A percentile compares a stretch with the other conserved stretches of the same genome.
These are phyloP conservation scores for Cynodonichthys magdalenae DNA, from an alignment of 2,797 vertebrate genomes.

Conservation along the genomic window DNA sequence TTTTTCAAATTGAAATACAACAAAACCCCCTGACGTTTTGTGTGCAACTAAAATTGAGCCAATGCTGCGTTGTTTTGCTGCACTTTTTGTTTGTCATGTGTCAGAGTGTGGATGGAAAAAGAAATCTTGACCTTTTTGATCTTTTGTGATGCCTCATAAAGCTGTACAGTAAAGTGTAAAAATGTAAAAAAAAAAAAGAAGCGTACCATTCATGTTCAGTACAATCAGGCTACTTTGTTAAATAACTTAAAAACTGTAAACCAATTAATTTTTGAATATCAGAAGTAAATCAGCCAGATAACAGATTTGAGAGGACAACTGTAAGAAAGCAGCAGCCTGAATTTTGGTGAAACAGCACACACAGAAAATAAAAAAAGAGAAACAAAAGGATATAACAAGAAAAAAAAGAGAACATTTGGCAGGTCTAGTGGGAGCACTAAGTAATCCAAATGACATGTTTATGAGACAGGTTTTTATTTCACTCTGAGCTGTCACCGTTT, in stretches of 20 bases:
- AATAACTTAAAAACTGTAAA: not conserved
- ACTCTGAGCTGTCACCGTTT: conserved; percentile 56
- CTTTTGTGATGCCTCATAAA: not conserved
- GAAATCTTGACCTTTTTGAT: not conserved
- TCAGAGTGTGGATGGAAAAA: not conserved
- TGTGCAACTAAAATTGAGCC: not conserved
- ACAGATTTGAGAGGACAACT: conserved; percentile 17
- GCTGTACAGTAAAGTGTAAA: not conserved
- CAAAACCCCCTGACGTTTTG: no score
- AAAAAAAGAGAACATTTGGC: conserved; percentile 13
- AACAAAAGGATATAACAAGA: conserved; percentile 11
- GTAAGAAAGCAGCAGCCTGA: conserved; percentile 1
- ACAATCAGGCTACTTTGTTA: not conserved
- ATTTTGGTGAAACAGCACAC: conserved; percentile 18
- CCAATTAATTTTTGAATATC: not conserved
- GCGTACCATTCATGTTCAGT: not conserved
- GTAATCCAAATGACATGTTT: conserved; percentile 40
- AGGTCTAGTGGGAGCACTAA: conserved; percentile 27
- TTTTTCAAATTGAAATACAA: no score
- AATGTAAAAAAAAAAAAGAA: not conserved
- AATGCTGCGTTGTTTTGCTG: not conserved
- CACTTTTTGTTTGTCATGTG: not conserved
- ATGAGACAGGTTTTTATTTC: conserved; percentile 60
- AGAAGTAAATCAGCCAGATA: conserved; percentile 13
- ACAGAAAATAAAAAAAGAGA: not conserved